Base-by-base conservation (phyloP, 2,797 vertebrate genomes). In the Stomatorhinus walkeri region DNA sequence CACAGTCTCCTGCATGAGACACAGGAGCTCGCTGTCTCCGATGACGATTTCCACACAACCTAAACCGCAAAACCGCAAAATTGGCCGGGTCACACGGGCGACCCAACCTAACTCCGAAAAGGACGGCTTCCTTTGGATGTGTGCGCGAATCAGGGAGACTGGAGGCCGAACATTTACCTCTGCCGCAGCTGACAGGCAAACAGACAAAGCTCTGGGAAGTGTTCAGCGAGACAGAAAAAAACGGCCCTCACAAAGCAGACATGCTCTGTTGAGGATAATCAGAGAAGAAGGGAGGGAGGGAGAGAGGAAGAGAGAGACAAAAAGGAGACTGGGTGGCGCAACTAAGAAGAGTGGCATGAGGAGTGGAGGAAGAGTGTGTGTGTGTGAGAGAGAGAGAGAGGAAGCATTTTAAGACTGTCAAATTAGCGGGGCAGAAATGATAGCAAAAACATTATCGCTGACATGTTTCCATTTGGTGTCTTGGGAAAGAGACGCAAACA, bases 261-360 rank as follows among this genome's bases (percentile, higher is more conserved):
- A 64, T 90, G 83, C 89, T 88, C 87, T 56, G 83, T 76, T 68
- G 89, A 48, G 83, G 56, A 86, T 87, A 90, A 88, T 88, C 81
- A 88, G 81, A 86, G 87, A 88, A 84, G 48, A 83, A 88, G 89
- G 79, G 54, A 52, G 89, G 72, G 48, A 87, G 40, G 46, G 79
- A 64, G 87, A 8, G 46, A 5, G 49, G 72, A 22, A 83, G 51
- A 79, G 88, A 87, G 56, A 86, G 54, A n/a, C 49, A 87, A 46
- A 79, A 85, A 87, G 85, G 56, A 52, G 83, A 89, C 40, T 85
- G 46, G 36, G 59, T 22, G 79, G 79, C 79, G 49, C n/a, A 83
- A 83, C 43, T 83, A 19, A 83, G 79, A 83, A 40, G 81, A 72
- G 88, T 32, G 83, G 28, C 54, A 85, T 16, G 89, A 76, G 84